Evolutionary conservation across 2,888 invertebrate genomes (phyloP).

Genomic region (Polylopha cassiicola): DNA sequence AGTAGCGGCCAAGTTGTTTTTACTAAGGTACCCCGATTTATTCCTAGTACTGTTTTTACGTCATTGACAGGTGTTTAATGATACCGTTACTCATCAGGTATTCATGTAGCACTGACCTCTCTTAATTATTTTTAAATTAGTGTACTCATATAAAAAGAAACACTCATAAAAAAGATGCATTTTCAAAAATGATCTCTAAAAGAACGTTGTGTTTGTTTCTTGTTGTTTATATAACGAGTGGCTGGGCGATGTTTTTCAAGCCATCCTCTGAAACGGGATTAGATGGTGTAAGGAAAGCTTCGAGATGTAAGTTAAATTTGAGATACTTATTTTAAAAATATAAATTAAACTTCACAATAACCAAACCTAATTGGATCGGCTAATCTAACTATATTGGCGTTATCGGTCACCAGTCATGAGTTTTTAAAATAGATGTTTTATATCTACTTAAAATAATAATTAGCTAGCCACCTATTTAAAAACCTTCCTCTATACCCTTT

Average conservation of each 20-base stretch:
- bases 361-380: no score
- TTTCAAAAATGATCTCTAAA: slow-evolving; percentile 38
- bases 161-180: slow-evolving; percentile 14
- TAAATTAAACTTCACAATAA: no score
- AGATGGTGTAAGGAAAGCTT: slow-evolving; percentile 55
- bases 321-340: slow-evolving; percentile 1
- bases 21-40: no score
- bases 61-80: slow-evolving; percentile 9
- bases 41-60: slow-evolving; percentile 11
- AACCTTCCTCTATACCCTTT: no score
- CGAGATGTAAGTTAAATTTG: slow-evolving; percentile 53
- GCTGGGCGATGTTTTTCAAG: slow-evolving; percentile 36
- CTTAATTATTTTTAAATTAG: no score
- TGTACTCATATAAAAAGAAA: slow-evolving; percentile 22
- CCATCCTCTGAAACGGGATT: slow-evolving; percentile 42
- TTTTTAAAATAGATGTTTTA: no score
- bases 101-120: slow-evolving; percentile 62
- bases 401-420: no score
- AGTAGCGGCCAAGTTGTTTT: no score
- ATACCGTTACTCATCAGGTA: slow-evolving; percentile 27
- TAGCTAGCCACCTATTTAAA: no score
- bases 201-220: slow-evolving; percentile 27
- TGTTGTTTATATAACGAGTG: slow-evolving; percentile 24
- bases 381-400: no score
- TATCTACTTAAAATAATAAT: no score